Evolutionary conservation across 1,140 invertebrate genomes (phyloP).

Genomic region (Calliopsis andreniformis): DNA sequence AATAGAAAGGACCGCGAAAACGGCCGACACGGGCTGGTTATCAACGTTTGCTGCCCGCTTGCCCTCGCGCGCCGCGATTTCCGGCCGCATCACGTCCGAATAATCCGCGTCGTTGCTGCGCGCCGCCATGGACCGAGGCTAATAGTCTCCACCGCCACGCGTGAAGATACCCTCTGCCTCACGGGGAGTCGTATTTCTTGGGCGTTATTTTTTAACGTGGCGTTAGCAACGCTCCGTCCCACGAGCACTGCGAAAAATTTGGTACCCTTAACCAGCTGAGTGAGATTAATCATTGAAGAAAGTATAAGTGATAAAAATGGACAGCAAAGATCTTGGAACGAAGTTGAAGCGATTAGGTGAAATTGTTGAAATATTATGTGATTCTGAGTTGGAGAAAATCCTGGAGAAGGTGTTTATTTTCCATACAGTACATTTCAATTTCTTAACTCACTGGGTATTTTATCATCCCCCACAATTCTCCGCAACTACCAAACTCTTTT

Average conservation of each 20-base stretch:
- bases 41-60: conserved; percentile 52
- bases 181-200: background rate
- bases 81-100: conserved; percentile 46
- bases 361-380: no score
- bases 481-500: no score
- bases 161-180: background rate
- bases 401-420: no score
- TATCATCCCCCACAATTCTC: no score
- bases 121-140: conserved; percentile 24
- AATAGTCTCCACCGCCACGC: conserved; percentile 15
- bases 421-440: no score
- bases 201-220: conserved; percentile 7
- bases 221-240: conserved; percentile 19
- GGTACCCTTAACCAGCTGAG: background rate
- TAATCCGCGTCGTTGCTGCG: conserved; percentile 55
- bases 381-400: no score
- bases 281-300: no score
- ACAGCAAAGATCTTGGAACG: background rate
- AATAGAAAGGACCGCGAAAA: conserved; percentile 50
- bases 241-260: conserved; percentile 39
- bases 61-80: conserved; percentile 10
- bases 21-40: conserved; percentile 57
- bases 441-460: no score
- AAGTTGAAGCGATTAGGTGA: no score
- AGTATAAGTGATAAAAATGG: background rate